A percentile compares a stretch with the other conserved stretches of the same genome.
These are phyloP conservation scores for Gallinago stenura DNA, from an alignment of 2,797 vertebrate genomes.

Conservation along the genomic window DNA sequence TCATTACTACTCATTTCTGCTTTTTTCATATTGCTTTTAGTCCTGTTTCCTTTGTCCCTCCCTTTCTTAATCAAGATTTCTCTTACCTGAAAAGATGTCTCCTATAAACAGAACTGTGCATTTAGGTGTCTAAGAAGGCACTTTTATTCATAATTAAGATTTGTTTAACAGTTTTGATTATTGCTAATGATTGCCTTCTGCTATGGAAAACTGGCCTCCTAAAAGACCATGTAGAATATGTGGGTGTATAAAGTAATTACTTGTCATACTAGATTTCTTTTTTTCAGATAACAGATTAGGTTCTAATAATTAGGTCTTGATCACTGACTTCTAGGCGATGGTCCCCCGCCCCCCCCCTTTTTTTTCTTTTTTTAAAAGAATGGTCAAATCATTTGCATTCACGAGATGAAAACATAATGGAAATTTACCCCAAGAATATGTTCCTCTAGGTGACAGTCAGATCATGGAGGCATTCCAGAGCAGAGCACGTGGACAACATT, in stretches of 20 bases:
- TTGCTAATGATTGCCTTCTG: slow-evolving; percentile 8
- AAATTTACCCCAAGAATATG: background rate
- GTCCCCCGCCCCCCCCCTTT: fast-evolving
- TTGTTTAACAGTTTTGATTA: background rate
- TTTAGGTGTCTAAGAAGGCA: background rate
- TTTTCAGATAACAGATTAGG: background rate
- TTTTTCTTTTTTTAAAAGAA: background rate
- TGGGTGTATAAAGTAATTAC: slow-evolving; percentile 4
- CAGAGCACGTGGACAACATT: background rate
- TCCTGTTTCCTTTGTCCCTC: background rate
- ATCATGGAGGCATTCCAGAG: background rate
- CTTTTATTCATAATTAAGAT: background rate
- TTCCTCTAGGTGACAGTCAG: background rate
- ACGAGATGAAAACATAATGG: background rate
- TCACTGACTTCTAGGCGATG: background rate
- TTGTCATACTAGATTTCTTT: background rate
- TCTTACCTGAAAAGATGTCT: background rate
- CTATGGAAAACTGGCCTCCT: background rate
- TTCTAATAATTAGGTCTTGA: background rate
- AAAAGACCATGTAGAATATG: background rate
- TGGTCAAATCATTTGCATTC: background rate
- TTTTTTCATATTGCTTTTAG: background rate
- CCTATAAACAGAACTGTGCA: background rate
- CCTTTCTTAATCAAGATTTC: background rate
- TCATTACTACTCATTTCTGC: background rate